phyloP scores from a whole-genome alignment of 2,888 invertebrate species.

The Dyspetes luteomarginatus region DNA sequence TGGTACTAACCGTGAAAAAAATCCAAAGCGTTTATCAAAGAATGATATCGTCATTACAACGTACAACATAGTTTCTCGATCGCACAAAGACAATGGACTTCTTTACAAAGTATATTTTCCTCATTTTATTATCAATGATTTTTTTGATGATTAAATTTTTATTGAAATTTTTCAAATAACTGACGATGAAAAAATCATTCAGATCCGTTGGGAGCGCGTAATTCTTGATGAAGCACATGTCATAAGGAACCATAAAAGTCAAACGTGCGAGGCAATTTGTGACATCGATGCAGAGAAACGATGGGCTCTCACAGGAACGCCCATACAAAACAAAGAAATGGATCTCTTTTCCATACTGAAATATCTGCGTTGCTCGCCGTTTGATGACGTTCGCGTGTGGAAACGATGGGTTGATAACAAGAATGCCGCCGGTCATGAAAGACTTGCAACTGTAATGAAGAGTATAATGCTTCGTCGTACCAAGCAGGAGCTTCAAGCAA shows the following conservation, averaged over 20 bases:
- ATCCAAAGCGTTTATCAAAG: constrained; percentile 85
- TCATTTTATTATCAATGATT: neutral
- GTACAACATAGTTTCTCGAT: constrained; percentile 90
- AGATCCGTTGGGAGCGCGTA: constrained; percentile 93
- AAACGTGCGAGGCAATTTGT: constrained; percentile 89
- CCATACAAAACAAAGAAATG: constrained; percentile 96
- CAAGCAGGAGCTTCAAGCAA: constrained; percentile 90
- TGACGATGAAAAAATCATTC: too few species aligned
- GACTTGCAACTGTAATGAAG: constrained; percentile 94
- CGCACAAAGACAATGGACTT: constrained; percentile 82
- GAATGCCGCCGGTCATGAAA: constrained; percentile 89
- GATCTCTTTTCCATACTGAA: constrained; percentile 92
- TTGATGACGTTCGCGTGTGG: constrained; percentile 95
- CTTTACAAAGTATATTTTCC: constrained; percentile 79
- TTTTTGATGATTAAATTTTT: neutral
- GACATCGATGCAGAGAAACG: constrained; percentile 86
- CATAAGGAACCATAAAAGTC: constrained; percentile 94
- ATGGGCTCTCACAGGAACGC: constrained; percentile 97
- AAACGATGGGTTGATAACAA: constrained; percentile 96
- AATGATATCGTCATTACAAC: constrained; percentile 95
- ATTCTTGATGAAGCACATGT: constrained; percentile 97
- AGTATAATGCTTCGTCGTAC: constrained; percentile 94
- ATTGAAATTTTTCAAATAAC: constrained; percentile 18
- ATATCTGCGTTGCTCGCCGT: constrained; percentile 94
- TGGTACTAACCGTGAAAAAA: constrained; percentile 89